These are phyloP conservation scores for Berghia stephanieae DNA, from an alignment of 1,140 invertebrate genomes.

Conservation along the genomic window DNA sequence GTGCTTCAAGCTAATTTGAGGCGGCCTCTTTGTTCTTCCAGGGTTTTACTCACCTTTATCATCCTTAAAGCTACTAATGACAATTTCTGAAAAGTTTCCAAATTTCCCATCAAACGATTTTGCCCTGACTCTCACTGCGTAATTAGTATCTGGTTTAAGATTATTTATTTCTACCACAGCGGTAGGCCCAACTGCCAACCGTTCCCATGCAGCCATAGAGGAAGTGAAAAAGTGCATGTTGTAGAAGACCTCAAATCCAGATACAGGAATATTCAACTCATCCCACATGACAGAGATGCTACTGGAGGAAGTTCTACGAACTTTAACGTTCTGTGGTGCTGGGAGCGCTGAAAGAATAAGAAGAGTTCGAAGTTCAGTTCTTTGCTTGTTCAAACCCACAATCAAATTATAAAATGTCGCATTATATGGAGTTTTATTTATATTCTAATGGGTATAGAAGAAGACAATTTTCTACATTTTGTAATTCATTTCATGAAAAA, in stretches of 20 bases:
- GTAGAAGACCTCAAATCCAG: slow-evolving; percentile 79
- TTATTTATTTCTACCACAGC: slow-evolving; percentile 80
- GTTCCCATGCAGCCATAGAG: slow-evolving; percentile 58
- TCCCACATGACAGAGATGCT: slow-evolving; percentile 97
- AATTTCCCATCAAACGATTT: slow-evolving; percentile 56
- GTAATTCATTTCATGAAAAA: no score
- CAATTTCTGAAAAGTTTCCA: slow-evolving; percentile 57
- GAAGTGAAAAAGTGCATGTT: slow-evolving; percentile 51
- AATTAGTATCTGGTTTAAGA: slow-evolving; percentile 89
- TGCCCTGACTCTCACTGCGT: slow-evolving; percentile 83
- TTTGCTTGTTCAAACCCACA: no score
- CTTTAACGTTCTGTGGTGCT: slow-evolving; percentile 88
- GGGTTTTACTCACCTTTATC: no score
- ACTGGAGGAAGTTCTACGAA: slow-evolving; percentile 70
- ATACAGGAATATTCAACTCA: slow-evolving; percentile 73
- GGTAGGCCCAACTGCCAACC: slow-evolving; percentile 57
- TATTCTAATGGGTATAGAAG: no score
- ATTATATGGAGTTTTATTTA: no score
- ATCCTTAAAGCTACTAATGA: slow-evolving; percentile 43
- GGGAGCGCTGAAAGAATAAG: slow-evolving; percentile 73
- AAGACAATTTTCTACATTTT: no score
- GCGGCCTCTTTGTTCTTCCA: no score
- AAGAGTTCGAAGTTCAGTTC: no score
- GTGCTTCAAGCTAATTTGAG: no score
- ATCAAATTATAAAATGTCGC: no score